These are phyloP conservation scores for Drosophila sordidapex DNA, from an alignment of 2,888 invertebrate genomes.

Conservation along the genomic window DNA sequence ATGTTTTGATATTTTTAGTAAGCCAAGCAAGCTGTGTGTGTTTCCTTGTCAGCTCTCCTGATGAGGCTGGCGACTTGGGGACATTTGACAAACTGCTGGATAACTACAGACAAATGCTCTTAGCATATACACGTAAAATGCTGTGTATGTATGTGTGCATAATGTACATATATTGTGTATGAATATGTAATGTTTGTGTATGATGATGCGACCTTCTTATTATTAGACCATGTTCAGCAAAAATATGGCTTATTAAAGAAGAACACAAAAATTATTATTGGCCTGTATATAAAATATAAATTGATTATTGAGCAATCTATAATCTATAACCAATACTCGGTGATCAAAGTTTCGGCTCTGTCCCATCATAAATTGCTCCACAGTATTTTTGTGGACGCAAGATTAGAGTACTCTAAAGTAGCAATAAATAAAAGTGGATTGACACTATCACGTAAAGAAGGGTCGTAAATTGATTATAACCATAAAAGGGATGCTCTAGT, in stretches of 20 bases:
- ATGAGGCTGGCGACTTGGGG: conserved; percentile 33
- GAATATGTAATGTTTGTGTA: conserved; percentile 11
- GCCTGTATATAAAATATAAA: background rate
- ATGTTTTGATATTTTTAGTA: conserved; percentile 51
- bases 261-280: conserved; percentile 2
- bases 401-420: background rate
- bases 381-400: background rate
- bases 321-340: background rate
- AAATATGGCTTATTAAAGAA: conserved; percentile 26
- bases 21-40: conserved; percentile 16
- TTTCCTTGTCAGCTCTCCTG: conserved; percentile 36
- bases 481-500: background rate
- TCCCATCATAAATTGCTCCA: background rate
- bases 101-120: conserved; percentile 39
- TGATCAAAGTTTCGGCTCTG: background rate
- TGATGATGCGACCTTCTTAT: background rate
- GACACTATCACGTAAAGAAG: background rate
- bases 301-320: background rate
- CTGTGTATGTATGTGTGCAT: background rate
- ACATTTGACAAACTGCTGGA: conserved; percentile 66
- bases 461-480: conserved; percentile 1
- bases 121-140: conserved; percentile 8
- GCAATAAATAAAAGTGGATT: conserved; percentile 7
- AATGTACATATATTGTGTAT: background rate
- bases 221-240: conserved; percentile 19